Percentiles rank a stretch among this genome's conserved stretches.
Conservation (phyloP, 2,888 invertebrate species). For the Lasius platythorax region DNA sequence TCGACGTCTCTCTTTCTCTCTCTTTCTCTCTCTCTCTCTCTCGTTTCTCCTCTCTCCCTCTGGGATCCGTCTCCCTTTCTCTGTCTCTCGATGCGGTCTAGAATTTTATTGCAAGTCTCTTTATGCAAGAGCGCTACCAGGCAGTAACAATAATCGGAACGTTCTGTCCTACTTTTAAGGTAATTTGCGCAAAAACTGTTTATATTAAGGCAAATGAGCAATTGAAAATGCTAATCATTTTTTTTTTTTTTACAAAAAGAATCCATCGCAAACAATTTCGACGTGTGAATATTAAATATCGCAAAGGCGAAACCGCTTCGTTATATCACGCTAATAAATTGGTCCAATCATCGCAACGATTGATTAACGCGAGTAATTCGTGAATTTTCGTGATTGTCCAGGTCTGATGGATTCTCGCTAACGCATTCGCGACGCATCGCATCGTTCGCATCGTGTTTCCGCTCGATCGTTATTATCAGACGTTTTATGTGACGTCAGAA, state of each 20-base stretch:
- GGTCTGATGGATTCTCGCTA: constrained; percentile 8
- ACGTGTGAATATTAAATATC: constrained; percentile 29
- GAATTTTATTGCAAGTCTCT: constrained; percentile 37
- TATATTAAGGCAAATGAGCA: background rate
- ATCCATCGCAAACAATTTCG: background rate
- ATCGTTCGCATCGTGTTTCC: constrained; percentile 10
- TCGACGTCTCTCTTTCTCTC: constrained; percentile 23
- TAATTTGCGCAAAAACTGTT: background rate
- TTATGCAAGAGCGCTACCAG: constrained; percentile 2
- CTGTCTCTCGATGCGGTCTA: constrained; percentile 19
- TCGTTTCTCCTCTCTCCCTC: background rate
- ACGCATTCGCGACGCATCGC: background rate
- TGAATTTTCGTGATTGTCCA: constrained; percentile 26
- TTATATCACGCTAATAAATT: constrained; percentile 55
- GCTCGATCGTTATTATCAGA: constrained; percentile 26
- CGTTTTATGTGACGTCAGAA: constrained; percentile 15
- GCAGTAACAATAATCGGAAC: constrained; percentile 11
- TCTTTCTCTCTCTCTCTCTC: constrained; percentile 25
- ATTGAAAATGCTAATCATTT: constrained; percentile 28
- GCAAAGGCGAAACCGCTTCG: constrained; percentile 23
- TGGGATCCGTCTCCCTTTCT: constrained; percentile 40
- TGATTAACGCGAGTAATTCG: constrained; percentile 46
- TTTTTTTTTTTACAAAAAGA: constrained; percentile 12
- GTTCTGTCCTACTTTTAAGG: background rate
- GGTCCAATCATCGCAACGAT: constrained; percentile 40